Conservation (phyloP, 2,888 invertebrate species). For the Drosophila ustulata region DNA sequence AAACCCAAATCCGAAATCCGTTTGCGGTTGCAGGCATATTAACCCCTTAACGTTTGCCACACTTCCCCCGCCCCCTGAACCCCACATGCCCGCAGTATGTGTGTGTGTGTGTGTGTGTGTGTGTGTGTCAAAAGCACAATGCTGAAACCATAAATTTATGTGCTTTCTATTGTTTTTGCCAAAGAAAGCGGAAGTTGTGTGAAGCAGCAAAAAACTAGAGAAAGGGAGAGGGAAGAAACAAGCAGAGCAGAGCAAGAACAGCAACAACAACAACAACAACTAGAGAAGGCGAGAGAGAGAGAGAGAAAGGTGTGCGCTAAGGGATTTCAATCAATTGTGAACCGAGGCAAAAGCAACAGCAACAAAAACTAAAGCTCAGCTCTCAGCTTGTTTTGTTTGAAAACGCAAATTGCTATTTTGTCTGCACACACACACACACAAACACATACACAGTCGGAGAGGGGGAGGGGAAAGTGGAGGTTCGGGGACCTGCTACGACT, state of each 20-base stretch:
- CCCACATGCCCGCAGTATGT: slow-evolving; percentile 52
- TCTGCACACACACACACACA: slow-evolving; percentile 49
- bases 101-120: slow-evolving; percentile 60
- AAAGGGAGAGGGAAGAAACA: not conserved
- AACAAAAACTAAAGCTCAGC: slow-evolving; percentile 71
- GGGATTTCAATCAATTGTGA: slow-evolving; percentile 81
- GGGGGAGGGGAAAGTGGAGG: not conserved
- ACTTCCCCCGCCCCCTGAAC: not conserved
- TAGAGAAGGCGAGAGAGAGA: not conserved
- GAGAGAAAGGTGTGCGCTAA: slow-evolving; percentile 71
- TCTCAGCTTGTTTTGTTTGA: slow-evolving; percentile 67
- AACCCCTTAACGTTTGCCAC: slow-evolving; percentile 72
- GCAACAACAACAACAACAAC: no score
- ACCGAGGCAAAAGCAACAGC: slow-evolving; percentile 49
- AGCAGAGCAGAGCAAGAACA: slow-evolving; percentile 7
- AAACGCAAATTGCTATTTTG: slow-evolving; percentile 81
- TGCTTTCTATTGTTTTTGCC: slow-evolving; percentile 80
- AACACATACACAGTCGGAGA: not conserved
- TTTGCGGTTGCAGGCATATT: slow-evolving; percentile 80
- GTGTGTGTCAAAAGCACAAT: slow-evolving; percentile 78
- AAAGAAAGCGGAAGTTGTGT: slow-evolving; percentile 80
- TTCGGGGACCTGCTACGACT: slow-evolving; percentile 19
- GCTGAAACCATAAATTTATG: slow-evolving; percentile 82
- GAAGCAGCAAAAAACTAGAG: slow-evolving; percentile 48
- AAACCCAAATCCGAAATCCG: slow-evolving; percentile 63